phyloP scores from a whole-genome alignment of 2,797 vertebrate species.

The Gymnopithys bicolor region DNA sequence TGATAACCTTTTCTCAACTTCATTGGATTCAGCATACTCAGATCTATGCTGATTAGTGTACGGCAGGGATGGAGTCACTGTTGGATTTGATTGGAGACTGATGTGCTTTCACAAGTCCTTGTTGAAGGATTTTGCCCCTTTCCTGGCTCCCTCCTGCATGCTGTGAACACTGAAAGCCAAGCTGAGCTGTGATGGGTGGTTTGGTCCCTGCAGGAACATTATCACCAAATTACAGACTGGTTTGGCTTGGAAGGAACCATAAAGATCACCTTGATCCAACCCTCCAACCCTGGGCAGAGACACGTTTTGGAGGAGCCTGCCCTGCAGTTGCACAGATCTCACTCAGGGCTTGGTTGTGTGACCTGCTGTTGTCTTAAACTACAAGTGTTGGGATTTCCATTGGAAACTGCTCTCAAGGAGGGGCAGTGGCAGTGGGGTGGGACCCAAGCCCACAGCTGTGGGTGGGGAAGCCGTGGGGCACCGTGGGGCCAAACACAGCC shows the following conservation, averaged over 20 bases:
- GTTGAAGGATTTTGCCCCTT: not conserved
- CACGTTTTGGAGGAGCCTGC: accelerated
- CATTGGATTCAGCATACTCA: not conserved
- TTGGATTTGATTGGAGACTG: not conserved
- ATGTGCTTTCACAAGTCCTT: not conserved
- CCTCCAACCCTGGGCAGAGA: not conserved
- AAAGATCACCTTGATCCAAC: too few relatives aligned
- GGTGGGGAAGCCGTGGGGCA: accelerated
- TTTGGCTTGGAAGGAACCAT: not conserved
- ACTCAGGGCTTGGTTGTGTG: not conserved
- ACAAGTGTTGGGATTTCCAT: not conserved
- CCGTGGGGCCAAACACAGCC: accelerated
- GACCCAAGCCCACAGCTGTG: not conserved
- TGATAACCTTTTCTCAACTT: not conserved
- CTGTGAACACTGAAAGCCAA: not conserved
- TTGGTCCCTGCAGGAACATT: not conserved
- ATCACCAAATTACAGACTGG: not conserved
- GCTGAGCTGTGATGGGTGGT: accelerated
- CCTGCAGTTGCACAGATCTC: accelerated
- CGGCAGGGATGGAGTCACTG: not conserved
- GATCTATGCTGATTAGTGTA: accelerated
- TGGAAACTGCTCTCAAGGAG: not conserved
- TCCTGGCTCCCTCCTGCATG: not conserved
- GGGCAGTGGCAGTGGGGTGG: too few relatives aligned
- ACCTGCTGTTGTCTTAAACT: not conserved